Evolutionary conservation across 2,113 vertebrate genomes (phyloP).

Genomic region (Otus sunia): DNA sequence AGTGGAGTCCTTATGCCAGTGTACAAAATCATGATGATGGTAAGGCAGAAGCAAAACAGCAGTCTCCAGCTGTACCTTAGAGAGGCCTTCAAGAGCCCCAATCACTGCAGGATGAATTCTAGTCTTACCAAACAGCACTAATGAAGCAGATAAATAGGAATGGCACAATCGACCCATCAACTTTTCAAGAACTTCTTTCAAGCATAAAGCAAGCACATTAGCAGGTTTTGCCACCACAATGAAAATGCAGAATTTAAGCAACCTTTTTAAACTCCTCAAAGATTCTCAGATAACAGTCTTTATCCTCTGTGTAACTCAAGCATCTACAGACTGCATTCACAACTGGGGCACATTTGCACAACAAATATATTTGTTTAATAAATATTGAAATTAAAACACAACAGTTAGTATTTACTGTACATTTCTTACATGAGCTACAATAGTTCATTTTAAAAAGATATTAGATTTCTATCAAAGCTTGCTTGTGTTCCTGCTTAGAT

Average conservation of each 20-base stretch:
- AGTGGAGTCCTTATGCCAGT: neutral
- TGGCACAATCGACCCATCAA: neutral
- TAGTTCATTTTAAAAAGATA: neutral
- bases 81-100: neutral
- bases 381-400: conserved; percentile 9
- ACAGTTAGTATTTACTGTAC: neutral
- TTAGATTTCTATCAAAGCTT: neutral
- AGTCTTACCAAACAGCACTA: neutral
- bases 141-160: neutral
- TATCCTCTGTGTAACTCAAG: neutral
- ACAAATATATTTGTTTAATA: conserved; percentile 18
- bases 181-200: neutral
- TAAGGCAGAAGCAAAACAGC: neutral
- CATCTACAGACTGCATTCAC: neutral
- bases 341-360: neutral
- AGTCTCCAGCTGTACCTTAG: neutral
- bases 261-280: neutral
- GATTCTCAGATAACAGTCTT: neutral
- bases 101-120: neutral
- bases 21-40: neutral
- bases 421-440: neutral
- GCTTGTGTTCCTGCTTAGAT: neutral
- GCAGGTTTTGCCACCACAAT: neutral
- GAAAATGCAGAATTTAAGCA: neutral
- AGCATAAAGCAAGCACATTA: neutral